Evolutionary conservation across 1,140 invertebrate genomes (phyloP).

Genomic region (Drosophila lowei): DNA sequence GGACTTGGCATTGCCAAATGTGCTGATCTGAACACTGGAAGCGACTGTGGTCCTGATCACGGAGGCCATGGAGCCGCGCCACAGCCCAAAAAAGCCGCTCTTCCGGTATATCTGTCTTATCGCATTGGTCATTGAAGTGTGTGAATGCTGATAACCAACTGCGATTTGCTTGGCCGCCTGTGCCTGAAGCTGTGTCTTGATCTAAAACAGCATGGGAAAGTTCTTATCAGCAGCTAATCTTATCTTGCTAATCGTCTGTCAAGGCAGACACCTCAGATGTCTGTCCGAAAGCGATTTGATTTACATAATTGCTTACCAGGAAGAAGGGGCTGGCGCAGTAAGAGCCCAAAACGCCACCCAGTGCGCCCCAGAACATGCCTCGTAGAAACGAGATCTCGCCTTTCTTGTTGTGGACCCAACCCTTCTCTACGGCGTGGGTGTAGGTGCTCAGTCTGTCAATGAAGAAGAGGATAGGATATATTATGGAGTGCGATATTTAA

Average conservation of each 20-base stretch:
- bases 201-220: constrained; percentile 56
- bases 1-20: constrained; percentile 89
- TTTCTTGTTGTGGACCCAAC: constrained; percentile 87
- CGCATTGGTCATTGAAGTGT: constrained; percentile 88
- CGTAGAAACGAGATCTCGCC: constrained; percentile 88
- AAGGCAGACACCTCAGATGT: not conserved
- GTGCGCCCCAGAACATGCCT: constrained; percentile 88
- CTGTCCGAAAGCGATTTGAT: not conserved
- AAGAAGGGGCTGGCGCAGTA: constrained; percentile 71
- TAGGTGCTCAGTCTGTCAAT: constrained; percentile 88
- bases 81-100: constrained; percentile 89
- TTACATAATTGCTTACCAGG: constrained; percentile 17
- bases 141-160: constrained; percentile 93
- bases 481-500: not conserved
- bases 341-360: constrained; percentile 88
- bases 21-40: constrained; percentile 92
- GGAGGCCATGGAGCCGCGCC: constrained; percentile 89
- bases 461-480: not conserved
- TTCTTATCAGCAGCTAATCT: constrained; percentile 5
- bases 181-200: constrained; percentile 95
- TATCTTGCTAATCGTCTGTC: constrained; percentile 6
- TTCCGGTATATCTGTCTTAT: constrained; percentile 87
- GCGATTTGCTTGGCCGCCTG: constrained; percentile 90
- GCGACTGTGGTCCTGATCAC: constrained; percentile 91
- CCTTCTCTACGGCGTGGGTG: constrained; percentile 89